Conservation (phyloP, 1,140 invertebrate species). For the Brachionus plicatilis region DNA sequence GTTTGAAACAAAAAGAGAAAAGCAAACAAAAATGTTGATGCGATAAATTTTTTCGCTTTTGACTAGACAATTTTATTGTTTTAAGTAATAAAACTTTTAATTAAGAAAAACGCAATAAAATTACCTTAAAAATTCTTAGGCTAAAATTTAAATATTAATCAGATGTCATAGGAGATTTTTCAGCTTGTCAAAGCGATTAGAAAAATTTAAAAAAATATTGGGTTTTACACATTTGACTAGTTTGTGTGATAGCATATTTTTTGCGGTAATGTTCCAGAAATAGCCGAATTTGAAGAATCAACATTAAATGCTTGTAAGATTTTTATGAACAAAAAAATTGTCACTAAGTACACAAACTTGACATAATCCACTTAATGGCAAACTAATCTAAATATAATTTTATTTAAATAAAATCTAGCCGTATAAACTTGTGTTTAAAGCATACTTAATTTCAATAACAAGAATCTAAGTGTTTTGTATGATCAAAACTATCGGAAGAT, state of each 20-base stretch:
- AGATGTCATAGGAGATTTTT: neutral
- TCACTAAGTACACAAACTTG: neutral
- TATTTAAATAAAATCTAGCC: neutral
- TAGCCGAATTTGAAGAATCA: neutral
- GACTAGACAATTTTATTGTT: slow-evolving; percentile 30
- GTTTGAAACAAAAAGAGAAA: neutral
- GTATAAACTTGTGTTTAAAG: neutral
- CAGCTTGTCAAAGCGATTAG: neutral
- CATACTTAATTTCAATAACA: neutral
- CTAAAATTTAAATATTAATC: neutral
- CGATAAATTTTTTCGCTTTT: neutral
- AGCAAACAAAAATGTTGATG: neutral
- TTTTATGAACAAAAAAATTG: neutral
- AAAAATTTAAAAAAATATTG: neutral
- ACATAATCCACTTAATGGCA: neutral
- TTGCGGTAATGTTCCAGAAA: neutral
- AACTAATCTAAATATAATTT: neutral
- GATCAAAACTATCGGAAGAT: neutral
- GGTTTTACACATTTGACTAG: neutral
- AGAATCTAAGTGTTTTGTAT: neutral
- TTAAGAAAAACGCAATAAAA: slow-evolving; percentile 17
- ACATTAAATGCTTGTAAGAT: neutral
- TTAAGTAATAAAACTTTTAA: slow-evolving; percentile 15
- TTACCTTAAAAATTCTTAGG: neutral
- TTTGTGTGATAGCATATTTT: neutral